Evolutionary conservation across 30 jellyfish, hydroid and myxozoan species (phyloP), one percentile per base, ranked within the genome.

Genomic region (Haliclystus octoradiatus): DNA sequence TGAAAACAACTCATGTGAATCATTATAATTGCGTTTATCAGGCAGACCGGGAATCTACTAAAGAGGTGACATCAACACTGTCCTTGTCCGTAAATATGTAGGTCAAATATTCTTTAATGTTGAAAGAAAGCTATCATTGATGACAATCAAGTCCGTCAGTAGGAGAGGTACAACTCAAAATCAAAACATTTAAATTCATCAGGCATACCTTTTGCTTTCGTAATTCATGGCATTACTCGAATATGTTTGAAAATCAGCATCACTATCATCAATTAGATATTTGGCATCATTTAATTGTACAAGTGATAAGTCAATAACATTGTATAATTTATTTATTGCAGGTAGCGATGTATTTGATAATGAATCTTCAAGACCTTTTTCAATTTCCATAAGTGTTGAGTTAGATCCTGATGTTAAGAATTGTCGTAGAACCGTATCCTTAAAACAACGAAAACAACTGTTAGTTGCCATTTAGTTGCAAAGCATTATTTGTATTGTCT

Each of bases 381-480:
- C 34, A 24, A 83, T 46, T 12, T 64, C 71, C 9, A 40, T 51
- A 50, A 70, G 34, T 29, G 84, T 26, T 31, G 69, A 52, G 22
- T n/a, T 66, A 25, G 87, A 85, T 65, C 86, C 95, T 15, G 29
- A 62, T 23, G 33, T 46, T 13, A 83, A 30, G 62, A 26, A 76
- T 76, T 69, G 92, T 14, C 74, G 40, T 29, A 74, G 61, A 14
- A 84, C 93, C 30, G 57, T 13, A 72, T 73, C 57, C 95, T 76
- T 62, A 35, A 63, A 71, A 27, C 25, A 12, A 26, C 9, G 23
- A 4, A 26, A 22, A 26, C 69, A 26, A n/a, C 60, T 47, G n/a
- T 47, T 47, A n/a, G n/a, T n/a, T n/a, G n/a, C n/a, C n/a, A n/a
- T n/a, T n/a, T n/a, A n/a, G n/a, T n/a, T n/a, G n/a, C n/a, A n/a